Evolutionary conservation across 1,140 invertebrate species (phyloP), one percentile per base, ranked within the genome.

Genomic region (Streblospio benedicti): DNA sequence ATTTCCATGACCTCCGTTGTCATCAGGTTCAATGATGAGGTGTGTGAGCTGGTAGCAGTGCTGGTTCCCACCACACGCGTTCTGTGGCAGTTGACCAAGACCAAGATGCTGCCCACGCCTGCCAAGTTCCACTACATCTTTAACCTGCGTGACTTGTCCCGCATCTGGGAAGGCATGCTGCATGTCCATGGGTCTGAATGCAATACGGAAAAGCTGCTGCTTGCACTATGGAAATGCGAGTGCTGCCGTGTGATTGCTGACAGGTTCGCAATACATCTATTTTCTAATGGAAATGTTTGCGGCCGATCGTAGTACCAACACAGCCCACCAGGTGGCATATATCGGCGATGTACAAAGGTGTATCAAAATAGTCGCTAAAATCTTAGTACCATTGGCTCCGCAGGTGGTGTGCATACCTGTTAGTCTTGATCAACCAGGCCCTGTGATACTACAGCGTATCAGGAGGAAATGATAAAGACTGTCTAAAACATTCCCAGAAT

Each of bases 41-140:
- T 77, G 25, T 47, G 64, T 6, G 62, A 83, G 62, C 79, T 94
- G 20, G 84, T 94, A 0, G 84, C 85, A 1, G 87, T 86, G 71
- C 82, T 97, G 59, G 87, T 97, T 41, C 85, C 89, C 3, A 73
- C 95, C 16, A 96, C 93, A 0, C 83, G 93, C 71, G 80, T 87
- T 67, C 72, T 97, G n/a, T 96, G 93, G 93, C 88, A 89, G 70
- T 82, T 82, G 64, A 93, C 89, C 0, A 85, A 94, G 77, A 76
- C 81, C 0, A 91, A 90, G 81, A 81, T 97, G 65, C 78, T 96
- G 59, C 93, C 93, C 9, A 96, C 93, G 30, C 93, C 93, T 25
- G 92, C 93, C 0, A 97, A 97, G 77, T 97, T 96, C 76, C 93
- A 96, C 76, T 96, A 97, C 67, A 88, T 96, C 2, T 97, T 97